A percentile compares a stretch with the other conserved stretches of the same genome.
Evolutionary conservation across 2,113 vertebrate genomes (phyloP).

Genomic region (Pseudorectes ferrugineus): DNA sequence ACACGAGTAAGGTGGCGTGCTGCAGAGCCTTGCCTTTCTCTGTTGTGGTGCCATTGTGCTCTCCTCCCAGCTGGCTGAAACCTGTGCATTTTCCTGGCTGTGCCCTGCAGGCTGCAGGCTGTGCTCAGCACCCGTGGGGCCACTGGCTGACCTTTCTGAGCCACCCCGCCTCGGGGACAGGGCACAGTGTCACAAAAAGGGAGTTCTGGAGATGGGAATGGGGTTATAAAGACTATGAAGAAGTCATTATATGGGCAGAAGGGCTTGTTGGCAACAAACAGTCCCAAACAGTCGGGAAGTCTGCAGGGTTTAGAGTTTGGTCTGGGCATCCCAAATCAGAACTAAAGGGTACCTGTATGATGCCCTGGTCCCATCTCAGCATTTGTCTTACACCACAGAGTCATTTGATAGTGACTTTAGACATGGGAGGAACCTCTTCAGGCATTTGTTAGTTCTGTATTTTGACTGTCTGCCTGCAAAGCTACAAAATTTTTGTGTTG

Average conservation of each 20-base stretch:
- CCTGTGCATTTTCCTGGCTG: not conserved
- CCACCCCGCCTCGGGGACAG: not conserved
- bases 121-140: not conserved
- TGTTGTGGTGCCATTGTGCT: not conserved
- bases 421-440: not conserved
- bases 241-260: not conserved
- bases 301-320: not conserved
- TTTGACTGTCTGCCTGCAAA: not conserved
- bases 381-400: not conserved
- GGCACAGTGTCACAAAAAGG: not conserved
- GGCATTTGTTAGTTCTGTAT: not conserved
- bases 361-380: not conserved
- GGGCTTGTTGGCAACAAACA: not conserved
- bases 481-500: not conserved
- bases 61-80: not conserved
- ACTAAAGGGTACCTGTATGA: fast-evolving
- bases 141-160: slow-evolving; percentile 34
- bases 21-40: slow-evolving; percentile 1
- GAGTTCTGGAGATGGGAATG: not conserved
- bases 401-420: not conserved
- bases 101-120: not conserved
- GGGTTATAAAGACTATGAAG: not conserved
- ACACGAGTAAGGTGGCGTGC: not conserved
- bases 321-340: not conserved
- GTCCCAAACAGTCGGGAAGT: not conserved